Conservation (phyloP, 2,888 invertebrate genomes). For the Papilio elwesi region DNA sequence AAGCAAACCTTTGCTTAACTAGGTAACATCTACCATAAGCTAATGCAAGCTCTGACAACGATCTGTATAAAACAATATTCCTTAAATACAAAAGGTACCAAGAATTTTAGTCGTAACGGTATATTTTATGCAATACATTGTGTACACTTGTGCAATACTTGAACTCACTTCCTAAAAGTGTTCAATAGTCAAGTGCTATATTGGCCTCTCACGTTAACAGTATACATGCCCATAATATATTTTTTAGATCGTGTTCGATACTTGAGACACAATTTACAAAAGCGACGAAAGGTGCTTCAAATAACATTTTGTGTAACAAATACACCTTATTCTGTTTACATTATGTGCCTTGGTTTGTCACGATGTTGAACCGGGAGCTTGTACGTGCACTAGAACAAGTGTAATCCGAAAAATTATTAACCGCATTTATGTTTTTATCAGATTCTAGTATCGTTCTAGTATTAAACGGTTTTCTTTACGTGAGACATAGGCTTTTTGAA, state of each 20-base stretch:
- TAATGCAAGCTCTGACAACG: too few relatives aligned
- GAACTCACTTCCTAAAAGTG: conserved; percentile 2
- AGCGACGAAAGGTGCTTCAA: conserved; percentile 14
- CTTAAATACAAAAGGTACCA: neutral
- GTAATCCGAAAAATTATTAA: neutral
- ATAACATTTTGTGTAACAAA: neutral
- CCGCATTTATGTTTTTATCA: neutral
- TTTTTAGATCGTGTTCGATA: conserved; percentile 15
- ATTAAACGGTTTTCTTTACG: too few relatives aligned
- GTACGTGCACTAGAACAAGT: neutral
- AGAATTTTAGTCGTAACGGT: neutral
- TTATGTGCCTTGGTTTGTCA: neutral
- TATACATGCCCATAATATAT: neutral
- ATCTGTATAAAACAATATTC: too few relatives aligned
- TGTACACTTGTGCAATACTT: neutral
- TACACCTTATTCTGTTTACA: conserved; percentile 1
- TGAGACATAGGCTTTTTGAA: too few relatives aligned
- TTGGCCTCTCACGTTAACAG: conserved; percentile 5
- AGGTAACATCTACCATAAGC: too few relatives aligned
- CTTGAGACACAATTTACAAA: conserved; percentile 9
- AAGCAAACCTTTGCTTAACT: too few relatives aligned
- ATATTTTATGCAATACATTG: too few relatives aligned
- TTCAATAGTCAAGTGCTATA: conserved; percentile 6
- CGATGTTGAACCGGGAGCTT: neutral
- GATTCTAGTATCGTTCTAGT: too few relatives aligned